Conservation (phyloP, 2,113 vertebrate genomes). For the Haplochromis burtoni region DNA sequence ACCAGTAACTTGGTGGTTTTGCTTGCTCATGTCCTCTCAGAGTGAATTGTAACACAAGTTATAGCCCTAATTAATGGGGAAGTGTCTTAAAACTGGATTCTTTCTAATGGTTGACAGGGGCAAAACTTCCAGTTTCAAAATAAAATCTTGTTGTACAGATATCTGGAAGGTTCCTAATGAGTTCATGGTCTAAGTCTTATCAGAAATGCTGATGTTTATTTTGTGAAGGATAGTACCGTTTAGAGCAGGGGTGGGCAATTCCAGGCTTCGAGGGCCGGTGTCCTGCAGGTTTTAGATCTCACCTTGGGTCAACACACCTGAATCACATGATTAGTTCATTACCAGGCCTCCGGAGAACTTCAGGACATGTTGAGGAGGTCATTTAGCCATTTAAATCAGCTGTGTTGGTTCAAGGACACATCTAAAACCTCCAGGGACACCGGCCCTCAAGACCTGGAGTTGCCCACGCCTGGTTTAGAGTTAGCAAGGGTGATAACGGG, state of each 20-base stretch:
- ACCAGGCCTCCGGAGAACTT: no score
- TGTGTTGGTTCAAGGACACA: no score
- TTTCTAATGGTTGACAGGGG: background rate
- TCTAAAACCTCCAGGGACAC: no score
- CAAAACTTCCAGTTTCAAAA: background rate
- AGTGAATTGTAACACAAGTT: background rate
- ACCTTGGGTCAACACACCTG: no score
- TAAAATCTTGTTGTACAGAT: background rate
- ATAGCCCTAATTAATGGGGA: fast-evolving
- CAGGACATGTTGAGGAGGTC: no score
- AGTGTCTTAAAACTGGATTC: background rate
- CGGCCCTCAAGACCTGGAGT: fast-evolving
- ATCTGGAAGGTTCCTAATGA: background rate
- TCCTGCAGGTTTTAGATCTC: no score
- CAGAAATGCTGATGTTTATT: background rate
- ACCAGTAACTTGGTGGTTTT: background rate
- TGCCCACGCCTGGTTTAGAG: background rate
- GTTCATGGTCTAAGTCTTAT: background rate
- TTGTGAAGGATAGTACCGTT: fast-evolving
- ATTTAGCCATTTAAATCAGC: no score
- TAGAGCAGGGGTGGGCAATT: background rate
- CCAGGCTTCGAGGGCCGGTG: no score
- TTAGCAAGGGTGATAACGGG: background rate
- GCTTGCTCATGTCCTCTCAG: background rate
- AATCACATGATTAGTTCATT: no score